phyloP scores from a whole-genome alignment of 2,888 invertebrate genomes.

The Teleiodes luculella region DNA sequence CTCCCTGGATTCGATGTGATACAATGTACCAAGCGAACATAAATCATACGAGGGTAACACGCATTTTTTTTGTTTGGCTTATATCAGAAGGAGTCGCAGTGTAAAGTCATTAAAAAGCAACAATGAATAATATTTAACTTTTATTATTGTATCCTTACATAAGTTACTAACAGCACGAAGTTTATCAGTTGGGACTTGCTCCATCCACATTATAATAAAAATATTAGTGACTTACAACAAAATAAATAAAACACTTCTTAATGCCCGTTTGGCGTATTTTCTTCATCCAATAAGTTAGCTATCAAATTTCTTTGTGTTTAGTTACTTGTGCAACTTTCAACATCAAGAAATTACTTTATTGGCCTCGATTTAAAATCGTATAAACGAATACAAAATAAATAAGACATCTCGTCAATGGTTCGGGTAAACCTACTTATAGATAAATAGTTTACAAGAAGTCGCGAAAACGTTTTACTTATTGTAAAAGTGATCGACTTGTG shows the following conservation, averaged over 20 bases:
- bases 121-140: slow-evolving; percentile 41
- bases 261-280: slow-evolving; percentile 63
- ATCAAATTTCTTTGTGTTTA: slow-evolving; percentile 67
- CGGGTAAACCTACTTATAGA: slow-evolving; percentile 4
- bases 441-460: slow-evolving; percentile 21
- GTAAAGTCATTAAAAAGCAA: neutral
- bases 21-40: too few relatives aligned
- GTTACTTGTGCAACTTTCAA: slow-evolving; percentile 65
- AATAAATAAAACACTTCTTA: slow-evolving; percentile 74
- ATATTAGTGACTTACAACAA: slow-evolving; percentile 74
- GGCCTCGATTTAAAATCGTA: slow-evolving; percentile 75
- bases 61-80: slow-evolving; percentile 13
- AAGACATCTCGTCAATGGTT: slow-evolving; percentile 13
- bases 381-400: slow-evolving; percentile 33
- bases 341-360: slow-evolving; percentile 67
- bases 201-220: slow-evolving; percentile 61
- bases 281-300: slow-evolving; percentile 50
- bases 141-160: slow-evolving; percentile 69
- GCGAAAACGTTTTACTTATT: slow-evolving; percentile 26
- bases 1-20: too few relatives aligned
- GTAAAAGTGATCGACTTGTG: slow-evolving; percentile 30
- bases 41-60: too few relatives aligned
- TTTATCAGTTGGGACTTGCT: slow-evolving; percentile 61
- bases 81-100: too few relatives aligned
- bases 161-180: slow-evolving; percentile 68